Evolutionary conservation across 2,888 invertebrate genomes (phyloP).

Genomic region (Drosophila anomalata): DNA sequence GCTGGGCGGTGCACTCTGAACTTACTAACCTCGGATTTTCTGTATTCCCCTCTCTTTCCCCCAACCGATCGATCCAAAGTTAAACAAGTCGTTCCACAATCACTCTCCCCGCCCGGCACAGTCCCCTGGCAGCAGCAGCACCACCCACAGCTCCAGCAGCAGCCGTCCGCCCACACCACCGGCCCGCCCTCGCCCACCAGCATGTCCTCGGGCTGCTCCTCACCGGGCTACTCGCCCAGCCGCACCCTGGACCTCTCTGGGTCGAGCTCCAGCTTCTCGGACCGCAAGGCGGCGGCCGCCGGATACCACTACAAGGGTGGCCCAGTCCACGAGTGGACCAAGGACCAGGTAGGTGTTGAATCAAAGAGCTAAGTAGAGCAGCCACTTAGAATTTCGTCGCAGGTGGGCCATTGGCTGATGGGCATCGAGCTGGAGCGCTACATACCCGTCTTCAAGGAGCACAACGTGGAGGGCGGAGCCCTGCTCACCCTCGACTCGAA

Average conservation of each 20-base stretch:
- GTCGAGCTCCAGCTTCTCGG: conserved; percentile 87
- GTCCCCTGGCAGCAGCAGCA: conserved; percentile 86
- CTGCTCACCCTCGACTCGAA: conserved; percentile 94
- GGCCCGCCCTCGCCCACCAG: conserved; percentile 88
- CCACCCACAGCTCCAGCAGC: conserved; percentile 83
- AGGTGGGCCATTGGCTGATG: conserved; percentile 97
- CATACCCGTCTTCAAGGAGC: conserved; percentile 93
- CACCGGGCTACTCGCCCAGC: conserved; percentile 85
- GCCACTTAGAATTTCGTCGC: conserved; percentile 14
- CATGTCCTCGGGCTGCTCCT: conserved; percentile 87
- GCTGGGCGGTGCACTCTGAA: not conserved
- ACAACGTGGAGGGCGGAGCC: conserved; percentile 93
- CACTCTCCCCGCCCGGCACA: conserved; percentile 87
- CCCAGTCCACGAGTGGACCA: conserved; percentile 91
- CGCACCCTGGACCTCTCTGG: conserved; percentile 85
- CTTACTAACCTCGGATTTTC: conserved; percentile 33
- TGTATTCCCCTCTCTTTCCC: conserved; percentile 13
- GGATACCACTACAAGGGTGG: conserved; percentile 88
- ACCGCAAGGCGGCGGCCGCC: conserved; percentile 85
- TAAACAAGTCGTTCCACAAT: conserved; percentile 88
- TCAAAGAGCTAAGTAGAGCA: not conserved
- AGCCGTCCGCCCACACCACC: conserved; percentile 84
- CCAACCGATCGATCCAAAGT: conserved; percentile 81
- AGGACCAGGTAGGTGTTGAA: conserved; percentile 87
- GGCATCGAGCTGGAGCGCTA: conserved; percentile 93